phyloP scores from a whole-genome alignment of 37 sponge, comb jelly and placozoan species.

The Theonella swinhoei region DNA sequence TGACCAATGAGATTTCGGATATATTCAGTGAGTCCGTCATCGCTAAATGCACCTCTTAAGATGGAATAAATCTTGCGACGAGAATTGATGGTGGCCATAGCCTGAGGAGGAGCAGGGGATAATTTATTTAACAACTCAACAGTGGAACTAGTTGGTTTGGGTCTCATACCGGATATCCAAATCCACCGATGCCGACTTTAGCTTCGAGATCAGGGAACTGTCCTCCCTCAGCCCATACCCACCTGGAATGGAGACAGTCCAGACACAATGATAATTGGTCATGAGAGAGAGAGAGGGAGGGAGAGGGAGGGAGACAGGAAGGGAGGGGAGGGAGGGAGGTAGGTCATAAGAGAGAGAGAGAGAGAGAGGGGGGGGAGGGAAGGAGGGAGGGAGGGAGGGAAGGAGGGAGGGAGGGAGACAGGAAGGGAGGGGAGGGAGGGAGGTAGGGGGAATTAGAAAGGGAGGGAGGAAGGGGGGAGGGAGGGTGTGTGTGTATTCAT shows the following conservation, averaged over 20 bases:
- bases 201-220: slow-evolving; percentile 70
- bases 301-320: too few relatives aligned
- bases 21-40: slow-evolving; percentile 79
- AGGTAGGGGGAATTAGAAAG: too few relatives aligned
- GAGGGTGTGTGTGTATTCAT: too few relatives aligned
- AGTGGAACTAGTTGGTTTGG: background rate
- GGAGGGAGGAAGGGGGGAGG: too few relatives aligned
- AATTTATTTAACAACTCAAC: background rate
- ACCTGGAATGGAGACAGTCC: slow-evolving; percentile 59
- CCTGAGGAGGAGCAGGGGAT: slow-evolving; percentile 23
- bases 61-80: slow-evolving; percentile 78
- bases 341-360: too few relatives aligned
- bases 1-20: slow-evolving; percentile 69
- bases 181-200: slow-evolving; percentile 91
- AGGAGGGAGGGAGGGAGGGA: too few relatives aligned
- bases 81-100: slow-evolving; percentile 78
- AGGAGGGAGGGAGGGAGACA: too few relatives aligned
- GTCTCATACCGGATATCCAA: slow-evolving; percentile 91
- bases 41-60: slow-evolving; percentile 80
- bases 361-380: too few relatives aligned
- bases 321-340: too few relatives aligned
- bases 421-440: too few relatives aligned
- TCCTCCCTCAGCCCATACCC: slow-evolving; percentile 94
- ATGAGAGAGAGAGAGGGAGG: too few relatives aligned
- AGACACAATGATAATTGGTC: too few relatives aligned